A percentile compares a stretch with the other conserved stretches of the same genome.
phyloP scores from a whole-genome alignment of 2,888 invertebrate species.

The Drosophila lutescens region DNA sequence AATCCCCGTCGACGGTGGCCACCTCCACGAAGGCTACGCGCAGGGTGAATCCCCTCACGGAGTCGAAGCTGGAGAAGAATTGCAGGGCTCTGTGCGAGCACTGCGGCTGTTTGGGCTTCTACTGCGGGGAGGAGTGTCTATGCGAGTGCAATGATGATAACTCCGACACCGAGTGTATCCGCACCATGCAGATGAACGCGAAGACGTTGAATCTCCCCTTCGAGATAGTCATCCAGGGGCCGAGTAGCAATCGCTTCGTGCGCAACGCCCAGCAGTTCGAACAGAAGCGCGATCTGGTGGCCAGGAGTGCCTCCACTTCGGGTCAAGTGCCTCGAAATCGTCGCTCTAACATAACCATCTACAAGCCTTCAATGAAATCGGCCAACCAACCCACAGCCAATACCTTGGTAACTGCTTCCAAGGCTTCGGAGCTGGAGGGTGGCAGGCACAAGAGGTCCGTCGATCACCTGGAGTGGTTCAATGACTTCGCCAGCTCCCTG shows the following conservation, averaged over 20 bases:
- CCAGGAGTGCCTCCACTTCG: slow-evolving; percentile 13
- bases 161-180: slow-evolving; percentile 81
- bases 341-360: slow-evolving; percentile 81
- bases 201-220: slow-evolving; percentile 77
- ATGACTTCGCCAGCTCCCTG: slow-evolving; percentile 73
- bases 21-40: slow-evolving; percentile 10
- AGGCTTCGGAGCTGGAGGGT: slow-evolving; percentile 25
- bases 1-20: neutral
- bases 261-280: slow-evolving; percentile 82
- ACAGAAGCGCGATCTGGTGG: slow-evolving; percentile 59
- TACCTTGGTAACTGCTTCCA: slow-evolving; percentile 42
- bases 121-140: slow-evolving; percentile 84
- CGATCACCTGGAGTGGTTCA: slow-evolving; percentile 81
- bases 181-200: slow-evolving; percentile 80
- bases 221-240: slow-evolving; percentile 83
- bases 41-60: slow-evolving; percentile 65
- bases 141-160: slow-evolving; percentile 83
- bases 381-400: slow-evolving; percentile 37
- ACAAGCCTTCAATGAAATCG: slow-evolving; percentile 66
- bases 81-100: slow-evolving; percentile 82
- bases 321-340: slow-evolving; percentile 61
- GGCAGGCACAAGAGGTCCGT: slow-evolving; percentile 72
- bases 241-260: slow-evolving; percentile 80
- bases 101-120: slow-evolving; percentile 83
- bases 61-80: slow-evolving; percentile 73